Conservation (phyloP, 2,113 vertebrate genomes). For the Struthio camelus region DNA sequence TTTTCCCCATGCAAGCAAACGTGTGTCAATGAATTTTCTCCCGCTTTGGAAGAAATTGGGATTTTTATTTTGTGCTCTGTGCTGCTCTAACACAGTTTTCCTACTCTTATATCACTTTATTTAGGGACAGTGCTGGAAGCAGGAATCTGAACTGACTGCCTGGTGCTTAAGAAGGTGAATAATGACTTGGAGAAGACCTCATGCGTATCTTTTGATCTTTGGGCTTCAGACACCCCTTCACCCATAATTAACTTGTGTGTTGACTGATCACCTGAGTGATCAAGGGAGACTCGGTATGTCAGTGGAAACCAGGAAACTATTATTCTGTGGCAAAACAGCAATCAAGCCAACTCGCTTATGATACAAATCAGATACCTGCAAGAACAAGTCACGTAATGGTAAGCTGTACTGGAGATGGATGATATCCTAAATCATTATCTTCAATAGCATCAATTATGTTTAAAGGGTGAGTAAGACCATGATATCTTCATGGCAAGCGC, state of each 20-base stretch:
- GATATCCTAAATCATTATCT: slow-evolving; percentile 65
- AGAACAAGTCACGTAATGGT: slow-evolving; percentile 44
- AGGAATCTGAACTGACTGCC: slow-evolving; percentile 16
- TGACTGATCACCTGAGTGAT: slow-evolving; percentile 64
- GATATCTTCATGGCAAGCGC: slow-evolving; percentile 21
- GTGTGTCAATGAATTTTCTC: accelerated
- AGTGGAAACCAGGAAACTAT: slow-evolving; percentile 53
- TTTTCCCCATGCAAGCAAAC: background rate
- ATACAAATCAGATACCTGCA: slow-evolving; percentile 64
- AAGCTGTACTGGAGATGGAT: slow-evolving; percentile 55
- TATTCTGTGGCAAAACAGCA: slow-evolving; percentile 53
- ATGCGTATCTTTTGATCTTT: slow-evolving; percentile 44
- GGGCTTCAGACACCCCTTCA: slow-evolving; percentile 51
- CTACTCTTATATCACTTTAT: background rate
- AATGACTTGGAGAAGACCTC: slow-evolving; percentile 58
- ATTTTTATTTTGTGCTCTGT: background rate
- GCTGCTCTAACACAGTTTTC: background rate
- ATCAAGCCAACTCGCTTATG: slow-evolving; percentile 31
- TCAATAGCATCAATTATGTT: slow-evolving; percentile 54
- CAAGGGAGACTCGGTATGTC: slow-evolving; percentile 46
- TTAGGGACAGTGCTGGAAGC: background rate
- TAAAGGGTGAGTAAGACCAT: slow-evolving; percentile 31
- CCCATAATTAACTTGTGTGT: slow-evolving; percentile 60
- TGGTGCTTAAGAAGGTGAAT: slow-evolving; percentile 51
- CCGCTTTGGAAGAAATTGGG: background rate